These are phyloP conservation scores for Andrena flavipes DNA, from an alignment of 2,888 invertebrate genomes.

Conservation along the genomic window DNA sequence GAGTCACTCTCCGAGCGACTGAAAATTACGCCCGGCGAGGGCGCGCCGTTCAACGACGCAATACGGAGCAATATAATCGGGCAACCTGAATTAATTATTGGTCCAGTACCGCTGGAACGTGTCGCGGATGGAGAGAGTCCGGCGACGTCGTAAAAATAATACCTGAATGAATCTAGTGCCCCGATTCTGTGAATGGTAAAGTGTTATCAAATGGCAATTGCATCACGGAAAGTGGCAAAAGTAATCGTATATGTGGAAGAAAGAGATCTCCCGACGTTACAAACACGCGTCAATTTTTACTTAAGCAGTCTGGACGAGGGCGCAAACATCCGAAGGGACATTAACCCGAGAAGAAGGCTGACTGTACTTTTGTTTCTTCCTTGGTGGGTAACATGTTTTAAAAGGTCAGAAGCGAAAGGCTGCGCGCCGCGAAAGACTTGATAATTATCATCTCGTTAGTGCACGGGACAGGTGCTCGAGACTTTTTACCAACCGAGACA, in stretches of 20 bases:
- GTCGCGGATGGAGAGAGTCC: no score
- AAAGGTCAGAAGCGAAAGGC: slow-evolving; percentile 18
- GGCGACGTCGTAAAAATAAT: no score
- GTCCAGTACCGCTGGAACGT: background rate
- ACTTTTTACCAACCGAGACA: slow-evolving; percentile 25
- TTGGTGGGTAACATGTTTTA: slow-evolving; percentile 18
- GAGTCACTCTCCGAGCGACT: slow-evolving; percentile 29
- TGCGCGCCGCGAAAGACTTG: slow-evolving; percentile 31
- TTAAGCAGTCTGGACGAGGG: slow-evolving; percentile 15
- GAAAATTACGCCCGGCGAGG: background rate
- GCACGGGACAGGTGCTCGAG: slow-evolving; percentile 46
- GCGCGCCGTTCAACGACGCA: background rate
- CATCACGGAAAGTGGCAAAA: background rate
- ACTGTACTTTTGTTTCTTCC: slow-evolving; percentile 21
- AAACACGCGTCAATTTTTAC: background rate
- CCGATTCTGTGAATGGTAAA: background rate
- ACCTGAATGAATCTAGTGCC: no score
- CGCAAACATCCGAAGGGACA: slow-evolving; percentile 8
- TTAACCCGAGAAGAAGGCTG: slow-evolving; percentile 25
- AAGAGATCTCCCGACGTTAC: background rate
- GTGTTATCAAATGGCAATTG: background rate
- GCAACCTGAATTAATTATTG: background rate
- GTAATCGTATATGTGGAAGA: slow-evolving; percentile 12
- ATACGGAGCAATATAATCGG: background rate
- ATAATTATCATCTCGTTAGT: slow-evolving; percentile 42